These are phyloP conservation scores for Arctocebus calabarensis DNA, from an alignment of 2,797 vertebrate species.

Conservation along the genomic window DNA sequence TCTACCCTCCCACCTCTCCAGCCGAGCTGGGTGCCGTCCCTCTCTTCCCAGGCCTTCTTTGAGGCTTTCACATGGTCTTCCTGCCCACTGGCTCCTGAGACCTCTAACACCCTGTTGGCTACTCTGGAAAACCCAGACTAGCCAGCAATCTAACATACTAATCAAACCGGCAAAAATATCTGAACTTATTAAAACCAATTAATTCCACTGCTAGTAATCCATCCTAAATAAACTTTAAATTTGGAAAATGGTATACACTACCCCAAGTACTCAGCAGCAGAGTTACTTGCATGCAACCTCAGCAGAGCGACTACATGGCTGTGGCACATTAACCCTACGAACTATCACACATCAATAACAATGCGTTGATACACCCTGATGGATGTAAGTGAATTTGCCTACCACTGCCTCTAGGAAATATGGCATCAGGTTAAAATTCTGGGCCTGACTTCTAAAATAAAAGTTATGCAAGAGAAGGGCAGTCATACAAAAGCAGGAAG, in stretches of 20 bases:
- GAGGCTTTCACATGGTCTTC: neutral
- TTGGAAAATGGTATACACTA: neutral
- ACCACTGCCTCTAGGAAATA: neutral
- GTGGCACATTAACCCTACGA: neutral
- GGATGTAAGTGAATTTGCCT: neutral
- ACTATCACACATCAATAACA: accelerated
- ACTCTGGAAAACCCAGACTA: neutral
- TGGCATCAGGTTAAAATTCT: neutral
- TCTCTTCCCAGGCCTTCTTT: neutral
- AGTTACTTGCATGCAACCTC: neutral
- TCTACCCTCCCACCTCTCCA: neutral
- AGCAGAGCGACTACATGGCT: neutral
- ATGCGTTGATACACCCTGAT: accelerated
- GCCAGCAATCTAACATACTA: neutral
- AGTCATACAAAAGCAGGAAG: neutral
- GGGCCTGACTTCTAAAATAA: neutral
- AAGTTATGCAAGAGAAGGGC: neutral
- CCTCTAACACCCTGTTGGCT: neutral
- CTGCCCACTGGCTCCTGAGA: neutral
- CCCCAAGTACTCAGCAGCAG: neutral
- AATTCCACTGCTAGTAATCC: neutral
- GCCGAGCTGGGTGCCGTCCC: neutral
- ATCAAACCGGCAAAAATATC: neutral
- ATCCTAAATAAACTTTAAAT: slow-evolving; percentile 5
- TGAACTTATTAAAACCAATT: slow-evolving; percentile 21